Base-by-base conservation (phyloP, 2,113 vertebrate genomes). In the Ageneiosus marmoratus region DNA sequence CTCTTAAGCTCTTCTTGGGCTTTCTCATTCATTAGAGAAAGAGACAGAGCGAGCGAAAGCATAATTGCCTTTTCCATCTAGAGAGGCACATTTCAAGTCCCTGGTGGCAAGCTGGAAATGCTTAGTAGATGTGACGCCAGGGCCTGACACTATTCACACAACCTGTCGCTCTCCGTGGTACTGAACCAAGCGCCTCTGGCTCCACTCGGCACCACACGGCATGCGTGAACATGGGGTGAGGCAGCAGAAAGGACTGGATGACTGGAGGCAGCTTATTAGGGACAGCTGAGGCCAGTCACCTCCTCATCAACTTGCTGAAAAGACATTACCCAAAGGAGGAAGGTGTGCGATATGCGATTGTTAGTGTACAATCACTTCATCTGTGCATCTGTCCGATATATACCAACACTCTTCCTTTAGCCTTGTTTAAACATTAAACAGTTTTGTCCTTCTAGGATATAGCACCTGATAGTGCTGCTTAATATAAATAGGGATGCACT, bases 21-120 rank as follows among this genome's bases (percentile, higher is more conserved):
- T 83, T 75, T 75, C 44, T 67, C 60, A 55, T 60, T 77, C 29
- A 77, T 77, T 67, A 87, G 12, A 77, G 79, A 63, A 50, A 53
- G 32, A 53, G 70, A 70, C 51, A 80, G 50, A 48, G 85, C 55
- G 58, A 69, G 70, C 16, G 48, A 74, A 77, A 37, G 73, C 46
- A 76, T 73, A 83, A 83, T 77, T 77, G 81, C 58, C 73, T 77
- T 83, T 77, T 83, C 60, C 78, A 56, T 67, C 22, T 50, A 83
- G 58, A 80, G 81, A 86, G 81, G 46, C 50, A 32, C 34, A 80
- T 75, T 60, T 85, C 70, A 34, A 27, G 62, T 70, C 62, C 74
- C 73, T 83, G 32, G 63, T 82, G 83, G 62, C 34, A 6, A 56
- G 3, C 27, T 44, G 32, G 81, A 51, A 62, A 77, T 58, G 63